Evolutionary conservation across 1,140 invertebrate genomes (phyloP), one percentile per base, ranked within the genome.

Genomic region (Zelostemma sp.): DNA sequence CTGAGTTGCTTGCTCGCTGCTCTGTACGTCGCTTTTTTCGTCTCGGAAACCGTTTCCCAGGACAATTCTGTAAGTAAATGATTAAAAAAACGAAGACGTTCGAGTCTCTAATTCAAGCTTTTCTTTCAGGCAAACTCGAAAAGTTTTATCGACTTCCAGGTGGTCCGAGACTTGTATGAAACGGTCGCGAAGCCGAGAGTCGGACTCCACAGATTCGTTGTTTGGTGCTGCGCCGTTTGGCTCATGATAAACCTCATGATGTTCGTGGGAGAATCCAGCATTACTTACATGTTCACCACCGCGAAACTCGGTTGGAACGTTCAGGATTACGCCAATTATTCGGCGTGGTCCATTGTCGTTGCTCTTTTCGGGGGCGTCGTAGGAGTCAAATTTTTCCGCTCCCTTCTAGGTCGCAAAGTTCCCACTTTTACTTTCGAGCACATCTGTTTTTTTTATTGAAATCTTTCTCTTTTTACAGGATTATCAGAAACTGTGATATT

Each of bases 261-360:
- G 4, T 71, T 88, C 0, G 86, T 89, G 62, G 90, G 89, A 8
- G 73, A 87, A 16, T 64, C 83, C 48, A 77, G 85, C 8, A 80
- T 92, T 8, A 86, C 86, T 55, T 93, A 88, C 75, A 67, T 91
- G 54, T 93, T 91, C 71, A 78, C 88, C 5, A 89, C 89, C 51
- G 86, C 90, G 25, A 89, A 89, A 75, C 86, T 93, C 12, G 85
- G 88, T 17, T 93, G 91, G 91, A 84, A 87, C 14, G 81, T 91
- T 50, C 74, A 87, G 35, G 82, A 91, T 33, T 92, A 87, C 60
- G 78, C 79, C 5, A 50, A 57, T 55, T 82, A 74, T 58, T 6
- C 54, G 1, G 78, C 61, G 16, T 46, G 18, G n/a, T n/a, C n/a
- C n/a, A n/a, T n/a, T n/a, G n/a, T n/a, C n/a, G n/a, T n/a, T n/a